Conservation (phyloP, 2,113 vertebrate genomes). For the Mugil cephalus region DNA sequence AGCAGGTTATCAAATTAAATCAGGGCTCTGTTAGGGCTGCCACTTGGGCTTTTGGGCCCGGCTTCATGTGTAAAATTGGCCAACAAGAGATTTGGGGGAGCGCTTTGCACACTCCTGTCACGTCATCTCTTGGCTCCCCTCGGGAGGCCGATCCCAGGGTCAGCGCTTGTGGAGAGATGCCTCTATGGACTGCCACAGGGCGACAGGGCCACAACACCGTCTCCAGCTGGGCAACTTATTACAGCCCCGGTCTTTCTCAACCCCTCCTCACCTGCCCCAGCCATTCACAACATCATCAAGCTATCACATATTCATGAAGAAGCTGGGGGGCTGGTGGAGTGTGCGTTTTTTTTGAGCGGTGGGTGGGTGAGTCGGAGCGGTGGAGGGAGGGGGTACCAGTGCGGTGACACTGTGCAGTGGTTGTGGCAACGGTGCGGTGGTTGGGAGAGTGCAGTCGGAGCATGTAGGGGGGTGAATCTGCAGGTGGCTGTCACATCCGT, state of each 20-base stretch:
- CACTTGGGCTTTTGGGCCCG: slow-evolving; percentile 90
- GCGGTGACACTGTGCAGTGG: slow-evolving; percentile 68
- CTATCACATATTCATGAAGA: slow-evolving; percentile 99
- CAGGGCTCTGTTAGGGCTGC: slow-evolving; percentile 92
- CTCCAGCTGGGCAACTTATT: slow-evolving; percentile 99
- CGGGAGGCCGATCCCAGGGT: slow-evolving; percentile 89
- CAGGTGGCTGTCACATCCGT: slow-evolving; percentile 99
- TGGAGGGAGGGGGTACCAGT: slow-evolving; percentile 35
- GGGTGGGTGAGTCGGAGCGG: slow-evolving; percentile 10
- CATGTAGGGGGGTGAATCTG: slow-evolving; percentile 90
- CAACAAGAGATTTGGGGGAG: slow-evolving; percentile 96
- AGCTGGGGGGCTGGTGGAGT: slow-evolving; percentile 78
- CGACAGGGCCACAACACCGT: slow-evolving; percentile 94
- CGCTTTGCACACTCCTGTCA: slow-evolving; percentile 95
- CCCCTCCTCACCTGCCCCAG: slow-evolving; percentile 92
- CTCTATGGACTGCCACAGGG: slow-evolving; percentile 94
- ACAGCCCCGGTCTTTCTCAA: slow-evolving; percentile 84
- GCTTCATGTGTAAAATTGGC: slow-evolving; percentile 99
- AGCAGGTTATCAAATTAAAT: slow-evolving; percentile 99
- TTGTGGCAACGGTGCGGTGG: slow-evolving; percentile 60
- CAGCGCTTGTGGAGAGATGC: slow-evolving; percentile 93
- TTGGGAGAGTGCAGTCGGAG: slow-evolving; percentile 84
- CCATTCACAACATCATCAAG: slow-evolving; percentile 98
- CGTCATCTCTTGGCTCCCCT: slow-evolving; percentile 90
- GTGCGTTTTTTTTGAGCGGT: slow-evolving; percentile 66